Evolutionary conservation across 2,888 invertebrate genomes (phyloP).

Genomic region (Idaea biselata): DNA sequence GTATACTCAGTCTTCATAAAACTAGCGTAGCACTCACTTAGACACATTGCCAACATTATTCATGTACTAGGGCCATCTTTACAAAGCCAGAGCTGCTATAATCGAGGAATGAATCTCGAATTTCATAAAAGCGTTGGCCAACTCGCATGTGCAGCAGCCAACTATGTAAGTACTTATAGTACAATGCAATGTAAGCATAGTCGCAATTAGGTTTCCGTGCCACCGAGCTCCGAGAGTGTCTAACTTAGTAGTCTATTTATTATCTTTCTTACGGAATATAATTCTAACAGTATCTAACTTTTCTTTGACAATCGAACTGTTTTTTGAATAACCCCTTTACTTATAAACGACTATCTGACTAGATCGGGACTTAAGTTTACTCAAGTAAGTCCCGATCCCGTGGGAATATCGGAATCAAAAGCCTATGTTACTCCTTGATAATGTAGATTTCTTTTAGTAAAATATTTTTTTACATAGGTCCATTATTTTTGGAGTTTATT

Average conservation of each 20-base stretch:
- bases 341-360: no score
- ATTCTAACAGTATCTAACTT: conserved; percentile 4
- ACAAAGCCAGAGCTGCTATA: not conserved
- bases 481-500: no score
- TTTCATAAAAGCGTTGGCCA: conserved; percentile 1
- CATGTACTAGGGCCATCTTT: not conserved
- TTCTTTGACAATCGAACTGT: conserved; percentile 5
- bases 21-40: not conserved
- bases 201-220: conserved; percentile 11
- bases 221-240: conserved; percentile 1
- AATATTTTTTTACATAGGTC: no score
- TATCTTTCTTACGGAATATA: conserved; percentile 11
- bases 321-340: conserved; percentile 7
- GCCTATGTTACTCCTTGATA: no score
- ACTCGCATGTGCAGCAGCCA: conserved; percentile 1
- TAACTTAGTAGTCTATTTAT: not conserved
- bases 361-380: no score
- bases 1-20: not conserved
- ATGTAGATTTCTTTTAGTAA: no score
- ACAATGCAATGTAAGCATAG: not conserved
- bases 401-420: no score
- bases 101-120: not conserved
- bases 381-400: no score
- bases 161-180: not conserved
- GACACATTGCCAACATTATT: not conserved